Percentiles rank a stretch among this genome's conserved stretches.
Conservation (phyloP, 2,888 invertebrate species). For the Eulithis testata region DNA sequence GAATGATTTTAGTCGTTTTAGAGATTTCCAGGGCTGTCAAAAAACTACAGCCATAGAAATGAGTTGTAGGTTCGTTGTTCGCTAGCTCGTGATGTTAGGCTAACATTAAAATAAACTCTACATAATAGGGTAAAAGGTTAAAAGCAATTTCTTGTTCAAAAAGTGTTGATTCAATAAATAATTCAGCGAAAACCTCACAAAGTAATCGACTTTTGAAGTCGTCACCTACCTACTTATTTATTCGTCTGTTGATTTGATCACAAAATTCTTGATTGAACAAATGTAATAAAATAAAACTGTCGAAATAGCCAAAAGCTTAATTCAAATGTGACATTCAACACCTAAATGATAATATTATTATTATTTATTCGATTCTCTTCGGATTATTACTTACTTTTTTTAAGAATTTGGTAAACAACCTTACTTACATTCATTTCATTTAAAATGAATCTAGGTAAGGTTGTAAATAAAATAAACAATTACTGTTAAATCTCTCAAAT, state of each 20-base stretch:
- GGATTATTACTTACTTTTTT: neutral
- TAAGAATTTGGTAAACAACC: too few relatives aligned
- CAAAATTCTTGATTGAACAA: neutral
- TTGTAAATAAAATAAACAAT: too few relatives aligned
- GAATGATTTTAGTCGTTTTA: too few relatives aligned
- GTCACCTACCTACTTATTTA: neutral
- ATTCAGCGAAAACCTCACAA: neutral
- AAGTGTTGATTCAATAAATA: conserved; percentile 3
- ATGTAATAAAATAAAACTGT: neutral
- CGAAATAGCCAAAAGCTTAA: neutral
- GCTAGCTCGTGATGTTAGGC: too few relatives aligned
- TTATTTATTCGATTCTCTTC: neutral
- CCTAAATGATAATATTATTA: too few relatives aligned
- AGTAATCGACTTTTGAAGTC: neutral
- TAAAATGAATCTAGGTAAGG: too few relatives aligned
- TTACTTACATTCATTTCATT: too few relatives aligned
- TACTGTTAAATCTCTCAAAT: too few relatives aligned
- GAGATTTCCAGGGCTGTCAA: too few relatives aligned
- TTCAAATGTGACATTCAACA: neutral
- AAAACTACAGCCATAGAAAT: too few relatives aligned
- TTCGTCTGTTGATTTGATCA: neutral
- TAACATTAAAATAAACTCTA: too few relatives aligned
- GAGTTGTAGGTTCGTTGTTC: too few relatives aligned
- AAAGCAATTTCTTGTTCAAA: conserved; percentile 1
- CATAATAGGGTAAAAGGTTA: neutral